Evolutionary conservation across 2,888 invertebrate species (phyloP).

Genomic region (Listrodromus nycthemerus): DNA sequence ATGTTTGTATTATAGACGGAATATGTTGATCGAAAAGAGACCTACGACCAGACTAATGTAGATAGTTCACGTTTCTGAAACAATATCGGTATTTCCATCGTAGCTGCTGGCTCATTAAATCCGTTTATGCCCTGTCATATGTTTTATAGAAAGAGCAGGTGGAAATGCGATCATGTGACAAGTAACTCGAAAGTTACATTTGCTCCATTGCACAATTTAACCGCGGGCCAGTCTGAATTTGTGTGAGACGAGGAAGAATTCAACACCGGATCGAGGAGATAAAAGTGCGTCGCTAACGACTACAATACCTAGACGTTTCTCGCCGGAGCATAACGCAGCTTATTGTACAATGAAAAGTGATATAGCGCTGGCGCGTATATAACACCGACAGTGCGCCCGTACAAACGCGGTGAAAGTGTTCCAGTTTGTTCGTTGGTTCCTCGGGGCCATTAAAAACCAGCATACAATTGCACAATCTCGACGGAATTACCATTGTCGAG

Average conservation of each 20-base stretch:
- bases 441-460: conserved; percentile 60
- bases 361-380: background rate
- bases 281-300: conserved; percentile 63
- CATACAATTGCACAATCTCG: conserved; percentile 8
- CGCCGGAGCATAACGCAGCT: conserved; percentile 22
- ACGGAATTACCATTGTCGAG: conserved; percentile 7
- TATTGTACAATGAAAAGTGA: conserved; percentile 36
- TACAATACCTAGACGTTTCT: conserved; percentile 54
- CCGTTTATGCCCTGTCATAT: conserved; percentile 34
- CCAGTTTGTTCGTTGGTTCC: conserved; percentile 64
- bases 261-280: conserved; percentile 68
- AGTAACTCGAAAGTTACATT: conserved; percentile 62
- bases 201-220: conserved; percentile 63
- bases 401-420: conserved; percentile 68
- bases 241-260: conserved; percentile 47
- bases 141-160: background rate
- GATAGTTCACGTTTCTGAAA: conserved; percentile 22
- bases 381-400: conserved; percentile 36
- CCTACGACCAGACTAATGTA: conserved; percentile 41
- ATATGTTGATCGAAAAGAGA: conserved; percentile 42
- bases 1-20: too few species aligned
- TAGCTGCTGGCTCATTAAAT: conserved; percentile 47
- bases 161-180: conserved; percentile 46
- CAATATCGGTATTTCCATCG: conserved; percentile 33
- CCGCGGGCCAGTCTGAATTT: conserved; percentile 20